These are phyloP conservation scores for Lapara coniferarum DNA, from an alignment of 2,888 invertebrate genomes.

Conservation along the genomic window DNA sequence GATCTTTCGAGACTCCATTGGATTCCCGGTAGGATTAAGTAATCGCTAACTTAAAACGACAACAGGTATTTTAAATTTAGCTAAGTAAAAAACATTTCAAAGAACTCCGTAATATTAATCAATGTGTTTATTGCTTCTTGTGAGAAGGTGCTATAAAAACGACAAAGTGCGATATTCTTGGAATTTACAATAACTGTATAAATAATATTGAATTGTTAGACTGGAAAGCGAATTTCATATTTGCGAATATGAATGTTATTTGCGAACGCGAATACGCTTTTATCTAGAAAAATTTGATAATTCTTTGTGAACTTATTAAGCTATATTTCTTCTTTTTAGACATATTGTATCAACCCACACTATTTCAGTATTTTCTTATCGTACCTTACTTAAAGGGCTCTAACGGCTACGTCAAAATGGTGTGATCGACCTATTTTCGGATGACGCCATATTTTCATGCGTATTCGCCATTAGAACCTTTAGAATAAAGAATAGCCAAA, in stretches of 20 bases:
- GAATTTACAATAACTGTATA: slow-evolving; percentile 11
- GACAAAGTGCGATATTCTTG: slow-evolving; percentile 9
- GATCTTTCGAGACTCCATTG: not conserved
- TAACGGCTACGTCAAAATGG: too few relatives aligned
- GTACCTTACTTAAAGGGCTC: too few relatives aligned
- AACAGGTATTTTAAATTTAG: slow-evolving; percentile 7
- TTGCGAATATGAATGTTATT: not conserved
- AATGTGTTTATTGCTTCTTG: slow-evolving; percentile 20
- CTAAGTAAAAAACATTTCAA: slow-evolving; percentile 17
- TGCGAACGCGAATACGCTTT: too few relatives aligned
- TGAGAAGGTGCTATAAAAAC: slow-evolving; percentile 3
- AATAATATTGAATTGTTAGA: not conserved
- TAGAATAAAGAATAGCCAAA: too few relatives aligned
- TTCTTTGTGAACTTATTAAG: too few relatives aligned
- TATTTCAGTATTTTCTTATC: too few relatives aligned
- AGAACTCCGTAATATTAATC: slow-evolving; percentile 10
- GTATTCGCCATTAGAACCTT: too few relatives aligned
- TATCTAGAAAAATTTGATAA: too few relatives aligned
- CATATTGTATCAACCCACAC: too few relatives aligned
- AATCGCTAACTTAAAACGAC: slow-evolving; percentile 21
- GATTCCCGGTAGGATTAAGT: slow-evolving; percentile 19
- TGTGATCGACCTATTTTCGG: too few relatives aligned
- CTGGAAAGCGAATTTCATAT: not conserved
- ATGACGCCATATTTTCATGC: too few relatives aligned
- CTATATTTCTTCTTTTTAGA: too few relatives aligned